phyloP scores from a whole-genome alignment of 2,113 vertebrate genomes.

The Eudyptes chrysolophus region DNA sequence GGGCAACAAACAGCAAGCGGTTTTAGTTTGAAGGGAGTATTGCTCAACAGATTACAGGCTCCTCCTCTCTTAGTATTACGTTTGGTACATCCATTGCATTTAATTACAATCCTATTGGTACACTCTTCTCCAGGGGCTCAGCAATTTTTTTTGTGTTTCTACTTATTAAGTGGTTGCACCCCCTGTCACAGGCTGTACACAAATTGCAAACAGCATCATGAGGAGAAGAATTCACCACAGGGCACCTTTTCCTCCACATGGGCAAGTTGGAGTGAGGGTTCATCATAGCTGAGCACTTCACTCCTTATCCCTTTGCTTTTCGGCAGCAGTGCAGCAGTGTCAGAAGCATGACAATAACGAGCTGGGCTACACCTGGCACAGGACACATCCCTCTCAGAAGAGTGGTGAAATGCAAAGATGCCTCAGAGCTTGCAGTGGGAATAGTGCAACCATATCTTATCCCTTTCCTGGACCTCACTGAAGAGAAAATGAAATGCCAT shows the following conservation, averaged over 20 bases:
- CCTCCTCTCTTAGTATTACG: not conserved
- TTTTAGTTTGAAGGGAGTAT: not conserved
- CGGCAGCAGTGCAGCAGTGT: not conserved
- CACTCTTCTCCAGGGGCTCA: not conserved
- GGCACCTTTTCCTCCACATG: fast-evolving
- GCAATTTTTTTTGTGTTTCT: not conserved
- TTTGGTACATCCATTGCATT: not conserved
- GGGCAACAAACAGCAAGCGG: not conserved
- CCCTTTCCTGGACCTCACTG: not conserved
- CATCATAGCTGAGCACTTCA: not conserved
- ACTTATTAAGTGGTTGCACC: not conserved
- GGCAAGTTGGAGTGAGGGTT: not conserved
- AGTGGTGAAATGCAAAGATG: not conserved
- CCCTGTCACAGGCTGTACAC: not conserved
- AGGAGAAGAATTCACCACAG: not conserved
- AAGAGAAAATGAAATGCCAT: not conserved
- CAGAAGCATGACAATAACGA: not conserved
- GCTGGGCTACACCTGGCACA: not conserved
- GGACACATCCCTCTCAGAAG: not conserved
- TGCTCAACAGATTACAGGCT: not conserved
- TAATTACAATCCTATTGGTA: not conserved
- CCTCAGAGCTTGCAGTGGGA: not conserved
- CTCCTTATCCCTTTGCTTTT: not conserved
- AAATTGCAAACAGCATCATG: too few relatives aligned
- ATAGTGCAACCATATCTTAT: not conserved